A percentile compares a stretch with the other conserved stretches of the same genome.
Evolutionary conservation across 2,888 invertebrate genomes (phyloP).

Genomic region (Notodonta ziczac): DNA sequence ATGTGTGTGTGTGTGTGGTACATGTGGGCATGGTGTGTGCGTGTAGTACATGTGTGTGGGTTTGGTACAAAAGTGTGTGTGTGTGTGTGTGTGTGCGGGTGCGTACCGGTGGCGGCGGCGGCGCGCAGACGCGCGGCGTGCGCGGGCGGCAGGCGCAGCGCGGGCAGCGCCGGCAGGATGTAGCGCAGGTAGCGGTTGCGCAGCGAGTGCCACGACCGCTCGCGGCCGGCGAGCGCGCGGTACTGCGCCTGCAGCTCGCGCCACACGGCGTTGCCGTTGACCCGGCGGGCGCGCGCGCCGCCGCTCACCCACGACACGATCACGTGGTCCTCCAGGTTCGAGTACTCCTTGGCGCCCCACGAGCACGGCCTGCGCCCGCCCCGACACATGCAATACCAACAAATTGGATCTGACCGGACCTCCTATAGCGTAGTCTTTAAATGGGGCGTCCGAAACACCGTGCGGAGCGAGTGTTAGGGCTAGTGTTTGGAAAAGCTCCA

Average conservation of each 20-base stretch:
- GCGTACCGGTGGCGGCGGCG: conserved; percentile 46
- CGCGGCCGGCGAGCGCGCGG: conserved; percentile 47
- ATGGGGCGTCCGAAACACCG: background rate
- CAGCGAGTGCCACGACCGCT: conserved; percentile 74
- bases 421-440: background rate
- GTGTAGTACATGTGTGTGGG: too few species aligned
- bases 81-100: background rate
- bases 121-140: conserved; percentile 50
- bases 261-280: conserved; percentile 75
- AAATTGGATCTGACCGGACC: too few species aligned
- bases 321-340: conserved; percentile 64
- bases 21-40: too few species aligned
- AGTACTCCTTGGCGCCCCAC: conserved; percentile 48
- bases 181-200: conserved; percentile 76
- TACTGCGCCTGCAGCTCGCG: conserved; percentile 51
- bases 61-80: background rate
- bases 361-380: conserved; percentile 14
- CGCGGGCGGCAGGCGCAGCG: conserved; percentile 48
- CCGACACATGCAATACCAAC: background rate
- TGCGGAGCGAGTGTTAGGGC: too few species aligned
- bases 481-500: too few species aligned
- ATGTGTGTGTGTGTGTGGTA: too few species aligned
- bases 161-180: conserved; percentile 63
- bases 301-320: conserved; percentile 64
- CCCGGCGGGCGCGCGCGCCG: conserved; percentile 49